Conservation (phyloP, 2,888 invertebrate genomes). For the Dascillus cervinus region DNA sequence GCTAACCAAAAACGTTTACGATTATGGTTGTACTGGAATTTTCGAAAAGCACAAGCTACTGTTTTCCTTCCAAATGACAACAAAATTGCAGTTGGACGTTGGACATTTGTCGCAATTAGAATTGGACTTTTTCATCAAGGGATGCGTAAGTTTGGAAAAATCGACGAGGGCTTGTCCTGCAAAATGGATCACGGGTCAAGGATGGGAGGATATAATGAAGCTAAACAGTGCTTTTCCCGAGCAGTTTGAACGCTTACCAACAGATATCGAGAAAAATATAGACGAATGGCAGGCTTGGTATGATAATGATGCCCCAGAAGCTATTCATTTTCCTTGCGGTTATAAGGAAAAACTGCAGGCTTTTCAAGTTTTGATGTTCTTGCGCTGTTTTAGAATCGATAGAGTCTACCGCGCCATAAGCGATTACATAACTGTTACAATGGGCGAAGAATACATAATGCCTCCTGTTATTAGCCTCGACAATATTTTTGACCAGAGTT, state of each 20-base stretch:
- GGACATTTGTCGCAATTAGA: slow-evolving; percentile 57
- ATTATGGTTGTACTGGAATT: slow-evolving; percentile 86
- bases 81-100: slow-evolving; percentile 69
- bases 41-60: slow-evolving; percentile 87
- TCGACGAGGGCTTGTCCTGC: slow-evolving; percentile 58
- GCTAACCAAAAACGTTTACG: slow-evolving; percentile 81
- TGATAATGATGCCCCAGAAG: slow-evolving; percentile 77
- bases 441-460: slow-evolving; percentile 85
- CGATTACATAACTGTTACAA: slow-evolving; percentile 69
- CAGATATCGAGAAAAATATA: slow-evolving; percentile 13
- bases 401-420: slow-evolving; percentile 80
- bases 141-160: slow-evolving; percentile 68
- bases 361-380: slow-evolving; percentile 69
- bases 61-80: slow-evolving; percentile 86
- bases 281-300: slow-evolving; percentile 59
- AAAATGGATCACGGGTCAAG: slow-evolving; percentile 38
- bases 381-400: slow-evolving; percentile 86
- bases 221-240: slow-evolving; percentile 61
- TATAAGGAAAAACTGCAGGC: slow-evolving; percentile 58
- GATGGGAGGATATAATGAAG: slow-evolving; percentile 80
- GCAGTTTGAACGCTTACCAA: slow-evolving; percentile 55
- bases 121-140: slow-evolving; percentile 88
- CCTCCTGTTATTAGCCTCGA: slow-evolving; percentile 82
- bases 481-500: slow-evolving; percentile 77
- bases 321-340: slow-evolving; percentile 57